These are phyloP conservation scores for Chelonus formosanus DNA, from an alignment of 2,888 invertebrate species.

Conservation along the genomic window DNA sequence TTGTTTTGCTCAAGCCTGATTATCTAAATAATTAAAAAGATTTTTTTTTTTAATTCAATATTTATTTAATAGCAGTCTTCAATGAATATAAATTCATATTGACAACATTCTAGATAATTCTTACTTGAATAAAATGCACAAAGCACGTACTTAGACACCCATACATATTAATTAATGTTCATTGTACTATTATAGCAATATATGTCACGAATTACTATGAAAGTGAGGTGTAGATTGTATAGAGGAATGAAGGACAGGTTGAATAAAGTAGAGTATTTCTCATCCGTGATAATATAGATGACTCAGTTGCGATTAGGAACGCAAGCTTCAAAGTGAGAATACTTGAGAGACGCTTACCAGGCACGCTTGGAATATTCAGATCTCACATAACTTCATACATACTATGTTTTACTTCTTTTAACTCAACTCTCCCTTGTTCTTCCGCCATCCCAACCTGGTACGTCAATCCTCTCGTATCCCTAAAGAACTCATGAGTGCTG, in stretches of 20 bases:
- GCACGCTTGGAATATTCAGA: slow-evolving; percentile 52
- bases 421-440: slow-evolving; percentile 28
- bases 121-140: no score
- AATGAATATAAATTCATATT: no score
- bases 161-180: no score
- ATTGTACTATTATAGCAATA: not conserved
- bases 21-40: no score
- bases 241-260: slow-evolving; percentile 1
- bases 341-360: slow-evolving; percentile 58
- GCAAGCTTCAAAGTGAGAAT: slow-evolving; percentile 51
- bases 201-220: slow-evolving; percentile 1
- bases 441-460: slow-evolving; percentile 19
- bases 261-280: slow-evolving; percentile 2
- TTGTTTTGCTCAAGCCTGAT: no score
- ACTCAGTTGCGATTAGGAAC: slow-evolving; percentile 52
- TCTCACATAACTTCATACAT: slow-evolving; percentile 9
- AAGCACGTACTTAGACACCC: no score
- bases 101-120: no score
- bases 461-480: slow-evolving; percentile 7
- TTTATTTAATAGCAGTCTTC: no score
- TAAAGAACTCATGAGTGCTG: slow-evolving; percentile 17
- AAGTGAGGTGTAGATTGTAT: not conserved
- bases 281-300: slow-evolving; percentile 9
- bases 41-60: no score
- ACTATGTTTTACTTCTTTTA: slow-evolving; percentile 34